Evolutionary conservation across 2,113 vertebrate genomes (phyloP).

Genomic region (Amphiprion ocellaris): DNA sequence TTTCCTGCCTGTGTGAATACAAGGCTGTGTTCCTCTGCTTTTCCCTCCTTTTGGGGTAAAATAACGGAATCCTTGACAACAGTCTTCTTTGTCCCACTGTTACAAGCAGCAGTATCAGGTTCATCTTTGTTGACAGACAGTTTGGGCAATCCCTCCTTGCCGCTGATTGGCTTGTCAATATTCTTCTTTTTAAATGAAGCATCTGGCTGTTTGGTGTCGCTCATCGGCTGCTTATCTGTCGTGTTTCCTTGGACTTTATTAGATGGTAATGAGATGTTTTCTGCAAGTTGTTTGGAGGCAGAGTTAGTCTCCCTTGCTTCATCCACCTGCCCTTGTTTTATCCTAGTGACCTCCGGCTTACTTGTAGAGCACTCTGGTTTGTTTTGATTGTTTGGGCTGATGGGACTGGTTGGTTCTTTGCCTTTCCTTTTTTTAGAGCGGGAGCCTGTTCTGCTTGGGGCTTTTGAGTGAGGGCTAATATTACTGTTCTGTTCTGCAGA

Average conservation of each 20-base stretch:
- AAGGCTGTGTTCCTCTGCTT: conserved; percentile 8
- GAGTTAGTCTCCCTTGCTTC: not conserved
- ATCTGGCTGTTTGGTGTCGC: conserved; percentile 6
- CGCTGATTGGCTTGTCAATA: conserved; percentile 17
- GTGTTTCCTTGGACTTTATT: conserved; percentile 15
- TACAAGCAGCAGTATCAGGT: conserved; percentile 54
- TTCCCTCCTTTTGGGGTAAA: conserved; percentile 59
- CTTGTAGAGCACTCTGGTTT: conserved; percentile 23
- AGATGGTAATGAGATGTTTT: conserved; percentile 32
- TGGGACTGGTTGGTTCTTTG: conserved; percentile 57
- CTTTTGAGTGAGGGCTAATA: conserved; percentile 54
- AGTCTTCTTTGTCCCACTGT: conserved; percentile 60
- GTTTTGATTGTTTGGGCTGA: conserved; percentile 60
- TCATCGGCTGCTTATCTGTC: conserved; percentile 14
- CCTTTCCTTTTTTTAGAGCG: conserved; percentile 70
- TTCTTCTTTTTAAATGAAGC: conserved; percentile 14
- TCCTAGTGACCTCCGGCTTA: conserved; percentile 12
- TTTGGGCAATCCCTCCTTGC: conserved; percentile 33
- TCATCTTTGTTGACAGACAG: conserved; percentile 55
- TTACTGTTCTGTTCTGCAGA: conserved; percentile 24
- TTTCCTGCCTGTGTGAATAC: conserved; percentile 33
- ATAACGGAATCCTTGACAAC: conserved; percentile 44
- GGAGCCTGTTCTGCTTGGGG: conserved; percentile 40
- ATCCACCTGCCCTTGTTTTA: conserved; percentile 26
- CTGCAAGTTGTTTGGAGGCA: conserved; percentile 24